Evolutionary conservation across 2,888 invertebrate genomes (phyloP).

Genomic region (Ophion slaviceki): DNA sequence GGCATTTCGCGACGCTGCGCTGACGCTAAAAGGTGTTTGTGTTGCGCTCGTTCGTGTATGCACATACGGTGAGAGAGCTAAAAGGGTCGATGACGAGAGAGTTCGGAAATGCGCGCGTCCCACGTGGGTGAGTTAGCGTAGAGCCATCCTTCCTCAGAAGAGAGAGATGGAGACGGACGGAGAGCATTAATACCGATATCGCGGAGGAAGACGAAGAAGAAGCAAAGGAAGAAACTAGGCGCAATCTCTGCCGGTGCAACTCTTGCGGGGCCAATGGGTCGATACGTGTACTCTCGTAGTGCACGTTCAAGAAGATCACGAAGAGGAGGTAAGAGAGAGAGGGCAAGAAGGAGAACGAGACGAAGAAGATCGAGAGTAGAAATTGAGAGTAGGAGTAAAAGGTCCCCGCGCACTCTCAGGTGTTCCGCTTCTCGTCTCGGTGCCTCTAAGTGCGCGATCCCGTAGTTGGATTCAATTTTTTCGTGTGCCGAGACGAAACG

Average conservation of each 20-base stretch:
- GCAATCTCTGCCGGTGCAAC: slow-evolving; percentile 28
- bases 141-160: slow-evolving; percentile 74
- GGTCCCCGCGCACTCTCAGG: slow-evolving; percentile 70
- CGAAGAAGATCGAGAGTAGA: slow-evolving; percentile 56
- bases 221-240: slow-evolving; percentile 39
- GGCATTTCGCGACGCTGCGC: slow-evolving; percentile 26
- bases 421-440: slow-evolving; percentile 75
- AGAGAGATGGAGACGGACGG: neutral
- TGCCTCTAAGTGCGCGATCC: slow-evolving; percentile 31
- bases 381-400: slow-evolving; percentile 68
- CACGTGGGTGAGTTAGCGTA: slow-evolving; percentile 79
- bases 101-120: slow-evolving; percentile 80
- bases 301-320: slow-evolving; percentile 23
- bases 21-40: slow-evolving; percentile 51
- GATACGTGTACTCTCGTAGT: slow-evolving; percentile 10
- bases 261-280: slow-evolving; percentile 35
- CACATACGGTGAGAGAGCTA: slow-evolving; percentile 72
- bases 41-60: slow-evolving; percentile 14
- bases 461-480: slow-evolving; percentile 37
- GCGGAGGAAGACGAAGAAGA: slow-evolving; percentile 44
- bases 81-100: slow-evolving; percentile 83
- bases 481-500: slow-evolving; percentile 31
- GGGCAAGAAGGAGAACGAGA: slow-evolving; percentile 40
- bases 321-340: neutral
- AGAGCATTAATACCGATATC: slow-evolving; percentile 53